A percentile compares a stretch with the other conserved stretches of the same genome.
phyloP scores from a whole-genome alignment of 2,113 vertebrate species.

The Sprattus sprattus region DNA sequence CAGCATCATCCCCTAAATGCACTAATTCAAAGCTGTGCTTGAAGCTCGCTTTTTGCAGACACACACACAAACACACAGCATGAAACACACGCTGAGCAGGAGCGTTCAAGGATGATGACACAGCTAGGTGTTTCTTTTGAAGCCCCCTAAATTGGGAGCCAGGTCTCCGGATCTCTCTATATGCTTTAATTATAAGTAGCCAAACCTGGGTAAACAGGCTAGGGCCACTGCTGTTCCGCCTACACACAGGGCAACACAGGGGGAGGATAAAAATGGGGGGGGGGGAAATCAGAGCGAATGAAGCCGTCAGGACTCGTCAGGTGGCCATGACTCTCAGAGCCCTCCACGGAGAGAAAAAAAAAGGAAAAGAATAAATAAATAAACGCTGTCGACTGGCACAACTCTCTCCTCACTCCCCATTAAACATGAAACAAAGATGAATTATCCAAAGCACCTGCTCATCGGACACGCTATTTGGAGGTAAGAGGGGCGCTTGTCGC shows the following conservation, averaged over 20 bases:
- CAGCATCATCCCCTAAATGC: not conserved
- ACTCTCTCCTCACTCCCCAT: slow-evolving; percentile 50
- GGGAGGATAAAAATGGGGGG: not conserved
- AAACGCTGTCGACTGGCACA: slow-evolving; percentile 18
- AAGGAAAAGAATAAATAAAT: not conserved
- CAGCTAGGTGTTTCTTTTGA: not conserved
- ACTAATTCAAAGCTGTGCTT: not conserved
- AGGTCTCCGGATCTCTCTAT: not conserved
- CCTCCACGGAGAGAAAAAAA: not conserved
- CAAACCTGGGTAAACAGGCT: not conserved
- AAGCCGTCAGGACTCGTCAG: not conserved
- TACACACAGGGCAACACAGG: not conserved
- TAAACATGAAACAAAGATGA: slow-evolving; percentile 73
- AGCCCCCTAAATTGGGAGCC: not conserved
- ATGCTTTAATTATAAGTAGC: not conserved
- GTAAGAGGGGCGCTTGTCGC: slow-evolving; percentile 50
- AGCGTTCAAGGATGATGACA: not conserved
- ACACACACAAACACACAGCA: not conserved
- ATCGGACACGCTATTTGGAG: slow-evolving; percentile 65
- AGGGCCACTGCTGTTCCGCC: not conserved
- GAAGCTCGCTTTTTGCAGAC: not conserved
- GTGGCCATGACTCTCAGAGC: not conserved
- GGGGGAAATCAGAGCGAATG: not conserved
- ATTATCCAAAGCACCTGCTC: slow-evolving; percentile 76
- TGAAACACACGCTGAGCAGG: not conserved